Base-by-base conservation (phyloP, 2,113 vertebrate species). In the Hipposideros armiger region DNA sequence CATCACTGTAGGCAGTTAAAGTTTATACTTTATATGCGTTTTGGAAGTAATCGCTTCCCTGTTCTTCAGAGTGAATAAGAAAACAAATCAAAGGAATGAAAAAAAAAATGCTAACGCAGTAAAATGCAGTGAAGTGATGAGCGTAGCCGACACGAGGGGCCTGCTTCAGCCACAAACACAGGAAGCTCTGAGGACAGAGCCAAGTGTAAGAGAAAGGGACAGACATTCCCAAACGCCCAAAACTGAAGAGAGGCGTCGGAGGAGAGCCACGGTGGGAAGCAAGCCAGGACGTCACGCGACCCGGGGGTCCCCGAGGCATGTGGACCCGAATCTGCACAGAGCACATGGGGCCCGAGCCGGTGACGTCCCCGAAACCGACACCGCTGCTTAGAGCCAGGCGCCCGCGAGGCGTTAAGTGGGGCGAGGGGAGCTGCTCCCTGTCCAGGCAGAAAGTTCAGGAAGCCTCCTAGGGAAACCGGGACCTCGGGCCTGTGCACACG, bases 341-440 rank as follows among this genome's bases (percentile, higher is more conserved):
- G 32, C 16, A 10, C 11, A 0, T 3, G 30, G 3, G 5, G n/a
- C n/a, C n/a, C 16, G 14, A 11, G 40, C 11, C 5, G 17, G 52
- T 7, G 0, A 11, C 36, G 1, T 24, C 32, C 2, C 11, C 1
- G 4, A 4, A 11, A 28, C 0, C 0, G 45, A 20, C 13, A 15
- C 8, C 36, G 13, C 22, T 17, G 2, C 11, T 19, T 32, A 50
- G 0, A 66, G 36, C 20, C 56, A 4, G 67, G 42, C 24, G 42
- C 22, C 62, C 20, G 2, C 3, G 11, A n/a, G 58, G 7, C 47
- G 7, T 2, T 7, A 6, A 14, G 9, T 32, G 0, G 17, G 15
- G 11, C 20, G 0, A 2, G 24, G 13, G 32, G 20, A 17, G 0
- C 40, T 17, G 24, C 13, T 36, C 73, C 78, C 16, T 32, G 8